These are phyloP conservation scores for Argyra leucocephala DNA, from an alignment of 2,888 invertebrate genomes.

Conservation along the genomic window DNA sequence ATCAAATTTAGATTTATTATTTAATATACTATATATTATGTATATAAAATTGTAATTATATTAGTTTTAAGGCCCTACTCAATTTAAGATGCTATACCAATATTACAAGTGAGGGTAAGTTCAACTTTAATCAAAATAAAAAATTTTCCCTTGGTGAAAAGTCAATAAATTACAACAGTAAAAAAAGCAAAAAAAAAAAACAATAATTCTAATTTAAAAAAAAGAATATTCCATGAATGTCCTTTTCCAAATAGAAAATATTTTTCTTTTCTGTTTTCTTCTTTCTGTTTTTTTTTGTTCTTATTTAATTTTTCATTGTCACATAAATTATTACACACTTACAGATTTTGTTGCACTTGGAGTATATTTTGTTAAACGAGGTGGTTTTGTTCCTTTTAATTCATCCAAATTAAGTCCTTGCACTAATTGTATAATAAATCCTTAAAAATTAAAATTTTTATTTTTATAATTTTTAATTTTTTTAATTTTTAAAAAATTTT, in stretches of 20 bases:
- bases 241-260: not conserved
- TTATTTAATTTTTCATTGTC: no score
- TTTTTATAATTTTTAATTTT: no score
- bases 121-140: not conserved
- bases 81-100: no score
- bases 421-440: conserved; percentile 21
- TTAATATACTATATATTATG: no score
- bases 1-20: no score
- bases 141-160: no score
- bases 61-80: no score
- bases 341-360: conserved; percentile 8
- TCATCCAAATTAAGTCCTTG: conserved; percentile 22
- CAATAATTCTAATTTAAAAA: not conserved
- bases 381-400: conserved; percentile 1
- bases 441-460: not conserved
- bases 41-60: no score
- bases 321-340: no score
- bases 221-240: not conserved
- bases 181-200: not conserved
- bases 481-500: no score
- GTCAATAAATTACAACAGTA: not conserved
- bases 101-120: no score
- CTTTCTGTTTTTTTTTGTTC: not conserved
- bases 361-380: conserved; percentile 4
- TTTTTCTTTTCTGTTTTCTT: not conserved